A percentile compares a stretch with the other conserved stretches of the same genome.
Conservation (phyloP, 2,797 vertebrate species). For the Dromococcyx pavoninus region DNA sequence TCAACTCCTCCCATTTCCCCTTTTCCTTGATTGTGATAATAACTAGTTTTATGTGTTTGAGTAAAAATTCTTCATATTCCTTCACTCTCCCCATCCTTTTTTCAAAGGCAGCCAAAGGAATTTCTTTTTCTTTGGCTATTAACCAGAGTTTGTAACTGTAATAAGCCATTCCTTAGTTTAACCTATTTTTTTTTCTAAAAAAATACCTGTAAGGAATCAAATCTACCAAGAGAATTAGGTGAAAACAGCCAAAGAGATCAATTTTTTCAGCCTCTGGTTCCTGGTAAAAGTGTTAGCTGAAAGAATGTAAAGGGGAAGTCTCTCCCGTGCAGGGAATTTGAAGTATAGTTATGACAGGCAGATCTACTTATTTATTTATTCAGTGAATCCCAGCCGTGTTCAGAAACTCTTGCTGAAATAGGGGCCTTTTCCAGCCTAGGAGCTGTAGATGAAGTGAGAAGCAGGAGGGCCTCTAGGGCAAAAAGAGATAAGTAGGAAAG, state of each 20-base stretch:
- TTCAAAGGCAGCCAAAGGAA: background rate
- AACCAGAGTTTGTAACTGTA: constrained; percentile 1
- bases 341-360: constrained; percentile 51
- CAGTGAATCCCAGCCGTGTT: constrained; percentile 45
- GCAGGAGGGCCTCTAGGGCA: constrained; percentile 34
- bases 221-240: constrained; percentile 61
- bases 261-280: constrained; percentile 67
- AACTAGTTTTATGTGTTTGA: background rate
- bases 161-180: constrained; percentile 23
- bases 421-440: background rate
- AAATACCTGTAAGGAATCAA: constrained; percentile 59
- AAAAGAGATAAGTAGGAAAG: constrained; percentile 6
- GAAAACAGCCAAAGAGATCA: constrained; percentile 65
- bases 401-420: background rate
- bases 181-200: background rate
- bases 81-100: background rate
- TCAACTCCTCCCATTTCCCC: rapidly evolving
- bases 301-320: constrained; percentile 61
- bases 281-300: constrained; percentile 54
- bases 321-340: constrained; percentile 60
- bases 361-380: constrained; percentile 59
- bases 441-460: constrained; percentile 17
- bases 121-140: background rate
- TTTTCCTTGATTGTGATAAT: background rate
- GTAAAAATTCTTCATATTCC: background rate